These are phyloP conservation scores for Umimayanthus chanpuru DNA, from an alignment of 92 coral and sea anemone species.

Conservation along the genomic window DNA sequence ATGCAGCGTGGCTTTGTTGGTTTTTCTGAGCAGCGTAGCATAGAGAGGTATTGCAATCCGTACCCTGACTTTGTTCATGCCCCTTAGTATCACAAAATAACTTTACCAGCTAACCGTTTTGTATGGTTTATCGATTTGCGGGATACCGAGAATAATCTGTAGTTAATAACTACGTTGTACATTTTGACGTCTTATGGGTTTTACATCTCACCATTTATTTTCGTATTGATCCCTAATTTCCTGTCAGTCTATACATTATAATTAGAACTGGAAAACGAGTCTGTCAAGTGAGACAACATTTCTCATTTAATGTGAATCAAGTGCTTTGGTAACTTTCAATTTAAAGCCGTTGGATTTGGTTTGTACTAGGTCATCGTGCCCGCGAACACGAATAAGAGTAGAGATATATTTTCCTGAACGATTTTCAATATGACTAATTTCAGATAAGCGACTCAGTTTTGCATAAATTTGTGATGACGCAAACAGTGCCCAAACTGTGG, in stretches of 20 bases:
- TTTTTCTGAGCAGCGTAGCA: too few species aligned
- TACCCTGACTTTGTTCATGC: too few species aligned
- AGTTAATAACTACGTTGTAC: not conserved
- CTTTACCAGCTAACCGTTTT: too few species aligned
- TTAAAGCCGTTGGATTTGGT: too few species aligned
- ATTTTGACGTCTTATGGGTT: not conserved
- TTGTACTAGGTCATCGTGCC: not conserved
- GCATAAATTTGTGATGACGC: not conserved
- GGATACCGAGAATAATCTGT: not conserved
- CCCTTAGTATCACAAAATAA: too few species aligned
- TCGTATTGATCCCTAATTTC: not conserved
- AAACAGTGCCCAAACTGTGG: not conserved
- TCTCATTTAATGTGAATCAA: too few species aligned
- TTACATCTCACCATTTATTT: not conserved
- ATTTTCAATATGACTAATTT: not conserved
- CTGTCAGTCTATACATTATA: not conserved
- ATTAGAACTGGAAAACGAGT: not conserved
- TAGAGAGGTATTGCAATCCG: too few species aligned
- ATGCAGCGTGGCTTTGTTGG: too few species aligned
- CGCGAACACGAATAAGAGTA: not conserved
- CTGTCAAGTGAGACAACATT: not conserved
- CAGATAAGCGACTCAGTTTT: not conserved
- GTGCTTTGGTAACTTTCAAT: not conserved
- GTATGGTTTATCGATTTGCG: not conserved
- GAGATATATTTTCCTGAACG: not conserved